A percentile compares a stretch with the other conserved stretches of the same genome.
These are phyloP conservation scores for Bellardia bayeri DNA, from an alignment of 2,888 invertebrate genomes.

Conservation along the genomic window DNA sequence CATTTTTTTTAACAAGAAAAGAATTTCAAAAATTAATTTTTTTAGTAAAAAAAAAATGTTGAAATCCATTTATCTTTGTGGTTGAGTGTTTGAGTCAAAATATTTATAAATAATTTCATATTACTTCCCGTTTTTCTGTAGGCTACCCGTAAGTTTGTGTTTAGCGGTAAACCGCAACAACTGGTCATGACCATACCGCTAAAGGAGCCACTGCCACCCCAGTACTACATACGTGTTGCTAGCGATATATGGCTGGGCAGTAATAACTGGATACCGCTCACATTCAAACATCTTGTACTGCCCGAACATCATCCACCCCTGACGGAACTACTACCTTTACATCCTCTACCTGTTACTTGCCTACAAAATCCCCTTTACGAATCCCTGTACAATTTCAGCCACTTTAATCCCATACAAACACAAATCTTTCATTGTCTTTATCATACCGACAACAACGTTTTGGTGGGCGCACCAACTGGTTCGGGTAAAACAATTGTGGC, in stretches of 20 bases:
- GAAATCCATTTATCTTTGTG: too few relatives aligned
- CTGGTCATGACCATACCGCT: conserved; percentile 98
- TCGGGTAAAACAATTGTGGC: conserved; percentile 99
- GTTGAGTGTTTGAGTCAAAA: neutral
- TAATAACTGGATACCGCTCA: conserved; percentile 86
- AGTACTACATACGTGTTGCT: conserved; percentile 94
- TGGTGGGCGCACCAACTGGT: conserved; percentile 93
- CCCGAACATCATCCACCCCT: conserved; percentile 97
- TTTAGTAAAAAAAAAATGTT: too few relatives aligned
- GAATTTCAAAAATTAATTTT: too few relatives aligned
- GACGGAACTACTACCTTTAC: conserved; percentile 95
- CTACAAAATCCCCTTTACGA: conserved; percentile 91
- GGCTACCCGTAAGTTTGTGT: conserved; percentile 86
- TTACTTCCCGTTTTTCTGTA: conserved; percentile 1
- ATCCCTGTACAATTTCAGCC: conserved; percentile 93
- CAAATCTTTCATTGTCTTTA: conserved; percentile 98
- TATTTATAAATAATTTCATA: too few relatives aligned
- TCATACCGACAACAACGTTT: conserved; percentile 96
- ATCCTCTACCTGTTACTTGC: conserved; percentile 94
- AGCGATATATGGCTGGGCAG: conserved; percentile 91
- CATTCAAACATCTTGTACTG: conserved; percentile 94
- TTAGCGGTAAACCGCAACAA: conserved; percentile 90
- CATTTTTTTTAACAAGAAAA: too few relatives aligned
- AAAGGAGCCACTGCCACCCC: conserved; percentile 94
- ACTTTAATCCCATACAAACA: conserved; percentile 99